Evolutionary conservation across 53 echinoderm and acorn worm species (phyloP).

Genomic region (Paelopatides confundens): DNA sequence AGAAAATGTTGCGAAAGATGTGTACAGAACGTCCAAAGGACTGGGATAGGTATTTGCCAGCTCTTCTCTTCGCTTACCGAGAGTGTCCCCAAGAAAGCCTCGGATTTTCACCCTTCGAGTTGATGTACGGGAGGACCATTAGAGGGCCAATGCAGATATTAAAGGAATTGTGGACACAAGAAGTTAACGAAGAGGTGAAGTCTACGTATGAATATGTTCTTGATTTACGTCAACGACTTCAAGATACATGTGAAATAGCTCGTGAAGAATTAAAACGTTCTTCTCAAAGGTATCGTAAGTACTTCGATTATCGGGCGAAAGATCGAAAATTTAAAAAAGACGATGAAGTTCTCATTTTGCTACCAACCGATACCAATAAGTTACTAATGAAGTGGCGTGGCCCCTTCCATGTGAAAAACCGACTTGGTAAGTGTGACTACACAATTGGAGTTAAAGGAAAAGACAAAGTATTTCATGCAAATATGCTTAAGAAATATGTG

Average conservation of each 20-base stretch:
- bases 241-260: background rate
- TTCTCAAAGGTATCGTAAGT: background rate
- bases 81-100: background rate
- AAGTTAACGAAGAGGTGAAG: background rate
- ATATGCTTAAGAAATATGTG: background rate
- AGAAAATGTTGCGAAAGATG: too few species aligned
- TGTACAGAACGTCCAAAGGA: too few species aligned
- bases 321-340: background rate
- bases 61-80: background rate
- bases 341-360: background rate
- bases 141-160: background rate
- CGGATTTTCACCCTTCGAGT: too few species aligned
- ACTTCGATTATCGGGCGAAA: background rate
- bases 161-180: background rate
- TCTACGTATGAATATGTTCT: too few species aligned
- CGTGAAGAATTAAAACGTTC: background rate
- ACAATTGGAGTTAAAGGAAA: background rate
- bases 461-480: too few species aligned
- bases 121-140: background rate
- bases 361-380: background rate
- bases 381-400: too few species aligned
- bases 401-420: too few species aligned
- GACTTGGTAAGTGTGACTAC: background rate
- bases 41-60: background rate
- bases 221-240: too few species aligned